Conservation (phyloP, 1,140 invertebrate genomes). For the Octopus bimaculoides region DNA sequence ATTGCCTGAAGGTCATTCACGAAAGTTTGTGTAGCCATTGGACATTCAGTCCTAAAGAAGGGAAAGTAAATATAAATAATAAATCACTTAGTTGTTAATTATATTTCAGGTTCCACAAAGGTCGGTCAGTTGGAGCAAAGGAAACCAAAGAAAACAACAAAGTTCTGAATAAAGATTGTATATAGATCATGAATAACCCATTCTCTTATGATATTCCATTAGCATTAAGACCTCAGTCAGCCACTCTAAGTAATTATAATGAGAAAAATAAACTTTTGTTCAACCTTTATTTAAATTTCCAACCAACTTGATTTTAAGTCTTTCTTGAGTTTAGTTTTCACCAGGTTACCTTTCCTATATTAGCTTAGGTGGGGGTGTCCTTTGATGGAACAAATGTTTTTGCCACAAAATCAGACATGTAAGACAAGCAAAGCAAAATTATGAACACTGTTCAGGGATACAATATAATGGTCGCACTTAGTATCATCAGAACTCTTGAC, state of each 20-base stretch:
- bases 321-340: not conserved
- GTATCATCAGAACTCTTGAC: no score
- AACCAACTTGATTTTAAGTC: not conserved
- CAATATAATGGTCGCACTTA: no score
- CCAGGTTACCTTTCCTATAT: no score
- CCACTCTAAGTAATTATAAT: not conserved
- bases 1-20: slow-evolving; percentile 57
- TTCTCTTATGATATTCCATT: not conserved
- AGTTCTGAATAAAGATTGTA: not conserved
- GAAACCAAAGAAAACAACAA: not conserved
- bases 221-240: not conserved
- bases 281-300: no score
- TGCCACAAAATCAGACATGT: no score
- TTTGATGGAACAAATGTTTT: no score
- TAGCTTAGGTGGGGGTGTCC: no score
- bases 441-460: no score
- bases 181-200: not conserved
- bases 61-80: not conserved
- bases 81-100: no score
- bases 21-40: slow-evolving; percentile 57
- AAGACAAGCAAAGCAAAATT: no score
- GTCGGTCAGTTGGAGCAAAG: no score
- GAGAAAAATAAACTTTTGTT: not conserved
- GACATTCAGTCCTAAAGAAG: slow-evolving; percentile 22
- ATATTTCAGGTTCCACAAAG: no score